Evolutionary conservation across 2,888 invertebrate species (phyloP).

Genomic region (Trissolcus japonicus): DNA sequence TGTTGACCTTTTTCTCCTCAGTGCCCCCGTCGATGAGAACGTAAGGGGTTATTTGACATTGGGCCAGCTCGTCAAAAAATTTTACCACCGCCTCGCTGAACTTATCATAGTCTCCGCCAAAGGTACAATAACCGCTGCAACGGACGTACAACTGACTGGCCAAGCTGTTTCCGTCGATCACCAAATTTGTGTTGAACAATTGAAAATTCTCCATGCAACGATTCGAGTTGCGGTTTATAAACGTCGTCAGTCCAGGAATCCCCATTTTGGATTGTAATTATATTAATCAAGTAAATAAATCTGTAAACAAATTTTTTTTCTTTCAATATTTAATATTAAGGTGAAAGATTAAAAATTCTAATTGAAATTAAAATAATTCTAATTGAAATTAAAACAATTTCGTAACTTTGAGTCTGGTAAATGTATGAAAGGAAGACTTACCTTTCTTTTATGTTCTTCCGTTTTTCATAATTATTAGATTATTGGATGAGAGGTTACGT

Average conservation of each 20-base stretch:
- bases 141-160: constrained; percentile 83
- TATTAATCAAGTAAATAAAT: not conserved
- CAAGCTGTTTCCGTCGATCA: constrained; percentile 89
- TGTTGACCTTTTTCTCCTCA: constrained; percentile 84
- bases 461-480: too few relatives aligned
- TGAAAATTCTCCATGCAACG: constrained; percentile 81
- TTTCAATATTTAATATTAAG: too few relatives aligned
- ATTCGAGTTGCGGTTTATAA: constrained; percentile 81
- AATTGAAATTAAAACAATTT: too few relatives aligned
- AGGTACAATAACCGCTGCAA: constrained; percentile 82
- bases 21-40: constrained; percentile 90
- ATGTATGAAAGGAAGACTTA: too few relatives aligned
- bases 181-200: constrained; percentile 82
- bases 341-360: too few relatives aligned
- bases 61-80: constrained; percentile 83
- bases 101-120: constrained; percentile 91
- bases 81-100: constrained; percentile 81
- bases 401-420: too few relatives aligned
- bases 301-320: too few relatives aligned
- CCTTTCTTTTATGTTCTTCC: too few relatives aligned
- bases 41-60: constrained; percentile 84
- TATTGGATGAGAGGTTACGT: too few relatives aligned
- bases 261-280: constrained; percentile 81
- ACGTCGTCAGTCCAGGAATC: constrained; percentile 89
- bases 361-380: too few relatives aligned